Evolutionary conservation across 2,888 invertebrate species (phyloP).

Genomic region (Ferrisia virgata): DNA sequence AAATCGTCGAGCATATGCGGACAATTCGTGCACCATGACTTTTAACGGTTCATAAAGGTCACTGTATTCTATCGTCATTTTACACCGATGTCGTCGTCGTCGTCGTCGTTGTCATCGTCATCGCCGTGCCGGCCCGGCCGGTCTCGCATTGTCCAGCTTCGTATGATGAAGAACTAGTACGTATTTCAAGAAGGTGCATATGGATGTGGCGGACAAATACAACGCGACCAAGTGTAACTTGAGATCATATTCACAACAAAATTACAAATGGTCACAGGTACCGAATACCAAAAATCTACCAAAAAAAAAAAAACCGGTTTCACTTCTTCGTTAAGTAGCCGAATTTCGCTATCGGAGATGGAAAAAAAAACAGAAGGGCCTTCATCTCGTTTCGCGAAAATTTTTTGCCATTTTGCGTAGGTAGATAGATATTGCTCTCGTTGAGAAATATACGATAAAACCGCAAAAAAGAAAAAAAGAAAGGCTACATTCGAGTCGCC

Average conservation of each 20-base stretch:
- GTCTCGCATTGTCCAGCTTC: background rate
- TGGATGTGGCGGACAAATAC: background rate
- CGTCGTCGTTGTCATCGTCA: no score
- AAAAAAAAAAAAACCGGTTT: no score
- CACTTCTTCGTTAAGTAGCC: no score
- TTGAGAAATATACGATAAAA: background rate
- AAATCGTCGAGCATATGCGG: background rate
- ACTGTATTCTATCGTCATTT: background rate
- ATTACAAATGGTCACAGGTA: no score
- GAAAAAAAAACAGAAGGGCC: no score
- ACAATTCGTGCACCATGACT: slow-evolving; percentile 32
- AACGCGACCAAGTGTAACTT: no score
- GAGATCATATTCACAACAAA: no score
- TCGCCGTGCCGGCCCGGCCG: background rate
- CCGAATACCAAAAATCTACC: no score
- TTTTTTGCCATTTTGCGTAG: background rate
- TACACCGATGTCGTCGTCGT: background rate
- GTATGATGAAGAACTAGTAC: background rate
- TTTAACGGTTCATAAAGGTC: slow-evolving; percentile 42
- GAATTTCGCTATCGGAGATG: no score
- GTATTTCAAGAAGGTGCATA: background rate
- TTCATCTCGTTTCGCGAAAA: background rate
- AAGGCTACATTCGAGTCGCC: background rate
- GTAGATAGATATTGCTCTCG: background rate
- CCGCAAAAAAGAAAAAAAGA: no score